A percentile compares a stretch with the other conserved stretches of the same genome.
phyloP scores from a whole-genome alignment of 2,797 vertebrate genomes.

The Paratrypauchen microcephalus region DNA sequence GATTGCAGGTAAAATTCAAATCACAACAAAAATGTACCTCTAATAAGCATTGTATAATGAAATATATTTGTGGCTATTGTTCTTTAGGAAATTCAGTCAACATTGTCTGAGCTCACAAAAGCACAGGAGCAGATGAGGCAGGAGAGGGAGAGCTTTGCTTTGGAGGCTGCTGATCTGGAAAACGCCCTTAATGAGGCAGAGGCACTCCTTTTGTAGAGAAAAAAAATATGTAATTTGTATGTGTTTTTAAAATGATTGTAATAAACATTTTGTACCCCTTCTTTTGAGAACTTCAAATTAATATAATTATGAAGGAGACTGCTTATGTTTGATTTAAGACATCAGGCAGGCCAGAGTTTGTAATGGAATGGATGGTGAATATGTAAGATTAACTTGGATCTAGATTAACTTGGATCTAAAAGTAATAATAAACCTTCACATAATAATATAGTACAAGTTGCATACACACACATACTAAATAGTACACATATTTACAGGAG shows the following conservation, averaged over 20 bases:
- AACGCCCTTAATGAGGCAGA: conserved; percentile 70
- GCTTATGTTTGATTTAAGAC: no score
- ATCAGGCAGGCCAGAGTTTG: no score
- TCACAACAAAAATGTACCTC: not conserved
- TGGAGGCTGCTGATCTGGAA: conserved; percentile 70
- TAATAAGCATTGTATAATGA: not conserved
- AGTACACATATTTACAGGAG: no score
- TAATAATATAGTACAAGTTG: no score
- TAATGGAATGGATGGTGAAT: no score
- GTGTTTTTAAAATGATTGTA: not conserved
- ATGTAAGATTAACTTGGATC: no score
- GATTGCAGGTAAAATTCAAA: conserved; percentile 59
- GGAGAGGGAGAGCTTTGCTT: conserved; percentile 64
- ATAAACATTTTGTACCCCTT: not conserved
- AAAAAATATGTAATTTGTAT: not conserved
- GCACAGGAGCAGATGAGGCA: conserved; percentile 52
- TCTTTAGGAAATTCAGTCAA: conserved; percentile 68
- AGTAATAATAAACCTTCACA: no score
- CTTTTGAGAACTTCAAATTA: not conserved
- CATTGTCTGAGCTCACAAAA: conserved; percentile 51
- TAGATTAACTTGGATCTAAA: no score
- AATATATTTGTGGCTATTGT: not conserved
- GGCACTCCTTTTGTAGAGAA: conserved; percentile 54
- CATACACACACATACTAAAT: no score
- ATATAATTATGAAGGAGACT: not conserved